Evolutionary conservation across 1,140 invertebrate genomes (phyloP).

Genomic region (Chironomus striatipennis): DNA sequence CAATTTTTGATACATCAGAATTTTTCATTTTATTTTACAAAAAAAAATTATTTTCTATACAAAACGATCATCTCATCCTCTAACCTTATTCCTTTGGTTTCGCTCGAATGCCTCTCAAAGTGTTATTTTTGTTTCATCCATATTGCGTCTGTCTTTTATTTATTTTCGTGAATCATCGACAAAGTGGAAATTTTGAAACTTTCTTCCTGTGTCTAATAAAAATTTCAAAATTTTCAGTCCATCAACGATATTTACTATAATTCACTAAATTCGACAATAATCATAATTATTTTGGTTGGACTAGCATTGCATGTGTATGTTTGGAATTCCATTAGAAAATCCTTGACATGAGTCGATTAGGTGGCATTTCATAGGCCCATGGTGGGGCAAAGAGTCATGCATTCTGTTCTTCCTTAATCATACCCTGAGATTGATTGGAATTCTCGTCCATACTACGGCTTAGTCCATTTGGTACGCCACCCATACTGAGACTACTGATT

Average conservation of each 20-base stretch:
- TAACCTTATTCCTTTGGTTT: neutral
- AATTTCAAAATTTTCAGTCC: slow-evolving; percentile 5
- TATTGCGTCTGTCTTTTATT: neutral
- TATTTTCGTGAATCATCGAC: no score
- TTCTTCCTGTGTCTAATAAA: neutral
- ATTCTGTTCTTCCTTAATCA: neutral
- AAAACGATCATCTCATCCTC: neutral
- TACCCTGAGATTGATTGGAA: slow-evolving; percentile 12
- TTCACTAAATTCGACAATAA: neutral
- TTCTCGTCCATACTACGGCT: slow-evolving; percentile 11
- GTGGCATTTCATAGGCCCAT: slow-evolving; percentile 8
- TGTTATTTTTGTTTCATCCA: neutral
- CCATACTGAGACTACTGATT: neutral
- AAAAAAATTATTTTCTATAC: neutral
- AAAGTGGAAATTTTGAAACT: slow-evolving; percentile 2
- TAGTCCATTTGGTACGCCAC: neutral
- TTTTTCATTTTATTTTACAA: neutral
- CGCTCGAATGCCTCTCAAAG: neutral
- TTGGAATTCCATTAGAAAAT: slow-evolving; percentile 1
- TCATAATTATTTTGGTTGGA: neutral
- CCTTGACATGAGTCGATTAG: slow-evolving; percentile 17
- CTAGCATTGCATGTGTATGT: neutral
- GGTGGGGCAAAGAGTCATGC: slow-evolving; percentile 19
- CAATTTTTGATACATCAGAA: neutral
- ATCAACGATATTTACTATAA: neutral